Evolutionary conservation across 2,888 invertebrate species (phyloP), one percentile per base, ranked within the genome.

Genomic region (Microctonus aethiopoides): DNA sequence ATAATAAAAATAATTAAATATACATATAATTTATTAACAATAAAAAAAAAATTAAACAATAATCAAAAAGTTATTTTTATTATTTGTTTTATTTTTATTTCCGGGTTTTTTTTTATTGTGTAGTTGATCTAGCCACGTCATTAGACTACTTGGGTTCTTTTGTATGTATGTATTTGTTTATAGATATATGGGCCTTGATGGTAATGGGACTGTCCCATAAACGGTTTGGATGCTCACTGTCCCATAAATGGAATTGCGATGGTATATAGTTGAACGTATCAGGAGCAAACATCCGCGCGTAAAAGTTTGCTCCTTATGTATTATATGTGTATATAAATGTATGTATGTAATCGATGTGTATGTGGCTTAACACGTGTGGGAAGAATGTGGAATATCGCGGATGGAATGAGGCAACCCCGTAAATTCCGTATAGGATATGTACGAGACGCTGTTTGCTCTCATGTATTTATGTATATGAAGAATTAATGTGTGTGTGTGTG

Each of bases 321-420:
- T 76, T 78, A 76, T 68, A 63, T 60, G 36, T 51, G 13, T 46
- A 46, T 20, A 20, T 16, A 46, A 9, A 36, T 10, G 10, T 36
- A 46, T 46, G 16, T 46, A 46, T 46, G 16, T 46, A n/a, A 16
- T 46, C 16, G 16, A 46, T 46, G 46, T n/a, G n/a, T n/a, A 78
- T 81, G 80, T 80, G 82, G 80, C 79, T 80, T 79, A 67, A 80
- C 80, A 83, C 83, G 84, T 84, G 83, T 84, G 83, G 83, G 84
- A 84, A 84, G 84, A 84, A 84, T 84, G 84, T 83, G 81, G 83
- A 84, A 84, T 84, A 84, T 83, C 82, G 81, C 81, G 78, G 78
- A 80, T 81, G 82, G 82, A 82, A 83, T 83, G 82, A 82, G 79
- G 82, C 81, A 83, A 82, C 80, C 77, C 76, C 76, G 77, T 46